phyloP scores from a whole-genome alignment of 2,797 vertebrate genomes.

The Pseudochirops corinnae region DNA sequence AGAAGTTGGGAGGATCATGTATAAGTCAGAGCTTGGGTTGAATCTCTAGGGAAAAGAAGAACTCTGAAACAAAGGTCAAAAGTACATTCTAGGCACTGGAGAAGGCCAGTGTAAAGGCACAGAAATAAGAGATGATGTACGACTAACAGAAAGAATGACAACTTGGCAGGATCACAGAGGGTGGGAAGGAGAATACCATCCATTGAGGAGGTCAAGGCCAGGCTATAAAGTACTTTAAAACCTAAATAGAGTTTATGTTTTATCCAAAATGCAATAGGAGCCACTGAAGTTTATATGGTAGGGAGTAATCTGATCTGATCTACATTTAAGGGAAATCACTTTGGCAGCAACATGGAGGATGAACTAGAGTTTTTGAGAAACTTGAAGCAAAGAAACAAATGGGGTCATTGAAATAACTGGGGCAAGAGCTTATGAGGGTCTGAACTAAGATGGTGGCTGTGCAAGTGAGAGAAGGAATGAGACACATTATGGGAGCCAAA shows the following conservation, averaged over 20 bases:
- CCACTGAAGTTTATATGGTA: neutral
- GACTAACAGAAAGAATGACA: neutral
- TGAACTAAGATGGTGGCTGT: neutral
- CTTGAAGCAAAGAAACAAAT: neutral
- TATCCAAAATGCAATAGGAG: neutral
- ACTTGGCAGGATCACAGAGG: neutral
- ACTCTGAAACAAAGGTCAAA: neutral
- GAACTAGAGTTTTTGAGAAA: neutral
- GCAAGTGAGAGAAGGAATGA: fast-evolving
- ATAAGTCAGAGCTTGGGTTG: neutral
- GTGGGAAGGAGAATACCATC: neutral
- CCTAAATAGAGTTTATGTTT: neutral
- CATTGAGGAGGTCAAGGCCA: neutral
- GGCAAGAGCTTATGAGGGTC: neutral
- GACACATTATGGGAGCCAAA: neutral
- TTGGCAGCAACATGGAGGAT: neutral
- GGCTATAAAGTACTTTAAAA: neutral
- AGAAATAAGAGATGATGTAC: neutral
- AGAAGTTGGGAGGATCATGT: no score
- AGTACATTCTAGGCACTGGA: neutral
- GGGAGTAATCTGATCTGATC: neutral
- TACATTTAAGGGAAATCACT: neutral
- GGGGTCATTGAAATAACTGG: neutral
- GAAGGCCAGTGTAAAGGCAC: neutral
- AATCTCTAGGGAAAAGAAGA: neutral